Base-by-base conservation (phyloP, 2,888 invertebrate species). In the Adineta ricciae region DNA sequence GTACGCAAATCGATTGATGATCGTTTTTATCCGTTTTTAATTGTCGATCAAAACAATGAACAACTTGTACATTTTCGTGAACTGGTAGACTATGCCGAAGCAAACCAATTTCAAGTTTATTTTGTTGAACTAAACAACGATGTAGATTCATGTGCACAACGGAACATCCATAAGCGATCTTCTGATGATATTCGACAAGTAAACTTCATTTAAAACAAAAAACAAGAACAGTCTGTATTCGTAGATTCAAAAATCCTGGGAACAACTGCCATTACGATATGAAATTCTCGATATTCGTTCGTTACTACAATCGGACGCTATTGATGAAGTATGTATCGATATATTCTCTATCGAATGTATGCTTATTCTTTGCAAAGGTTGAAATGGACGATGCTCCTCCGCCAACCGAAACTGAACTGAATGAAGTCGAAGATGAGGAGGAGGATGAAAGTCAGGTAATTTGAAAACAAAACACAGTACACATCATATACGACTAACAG, bases 1-100 rank as follows among this genome's bases (percentile, higher is more conserved):
- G 96, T 96, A 90, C 96, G 95, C 89, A 95, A 96, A 91, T 95
- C 94, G 46, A 92, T 97, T 5, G 94, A 94, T 16, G 95, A 96
- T 91, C 94, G 95, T 86, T 95, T 94, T 89, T 97, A 96, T 91
- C 93, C 94, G 86, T 96, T 97, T 90, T 94, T 97, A 87, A 95
- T 98, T 89, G 93, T 95, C 78, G 97, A 98, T 91, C 94, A 95
- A 88, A 93, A 95, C 64, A 96, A 97, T 90, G 94, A 95, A 87
- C 94, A 94, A 89, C 92, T 94, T 19, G 87, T 86, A 87, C 93
- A 94, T 88, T 95, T 95, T 89, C 94, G 94, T 86, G 95, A 96
- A 89, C 94, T 96, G 92, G 94, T 94, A 93, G 94, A 94, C 89
- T 94, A 93, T 90, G 94, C 95, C 2, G 94, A 95, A 89, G 93